A percentile compares a stretch with the other conserved stretches of the same genome.
These are phyloP conservation scores for Mesochorus sp. DNA, from an alignment of 2,888 invertebrate genomes.

Conservation along the genomic window DNA sequence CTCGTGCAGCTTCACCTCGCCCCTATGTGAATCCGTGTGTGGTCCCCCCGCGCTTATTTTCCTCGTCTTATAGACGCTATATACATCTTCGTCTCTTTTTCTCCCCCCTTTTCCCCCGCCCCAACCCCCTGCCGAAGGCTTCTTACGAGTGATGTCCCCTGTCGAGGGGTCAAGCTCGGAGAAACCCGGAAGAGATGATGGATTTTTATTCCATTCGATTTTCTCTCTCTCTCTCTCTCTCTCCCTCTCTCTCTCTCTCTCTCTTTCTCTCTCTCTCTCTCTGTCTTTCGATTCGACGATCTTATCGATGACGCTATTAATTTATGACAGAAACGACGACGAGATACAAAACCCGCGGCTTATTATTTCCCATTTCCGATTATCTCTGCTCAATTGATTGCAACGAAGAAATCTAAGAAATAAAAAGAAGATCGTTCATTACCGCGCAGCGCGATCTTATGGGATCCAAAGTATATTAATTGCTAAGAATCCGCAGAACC, in stretches of 20 bases:
- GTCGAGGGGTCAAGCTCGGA: slow-evolving; percentile 53
- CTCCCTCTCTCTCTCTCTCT: not conserved
- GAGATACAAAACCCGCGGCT: too few species aligned
- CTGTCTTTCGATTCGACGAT: slow-evolving; percentile 8
- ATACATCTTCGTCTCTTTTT: slow-evolving; percentile 8
- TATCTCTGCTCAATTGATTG: too few species aligned
- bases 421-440: not conserved
- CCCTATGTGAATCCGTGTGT: slow-evolving; percentile 63
- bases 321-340: slow-evolving; percentile 11
- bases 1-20: slow-evolving; percentile 69
- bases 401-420: not conserved
- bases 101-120: not conserved
- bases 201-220: slow-evolving; percentile 32
- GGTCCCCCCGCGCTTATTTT: slow-evolving; percentile 49
- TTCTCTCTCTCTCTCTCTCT: not conserved
- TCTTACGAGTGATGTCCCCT: slow-evolving; percentile 52
- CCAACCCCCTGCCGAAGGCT: slow-evolving; percentile 16
- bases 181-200: slow-evolving; percentile 58
- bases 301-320: slow-evolving; percentile 35
- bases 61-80: slow-evolving; percentile 32
- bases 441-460: not conserved
- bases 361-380: too few species aligned
- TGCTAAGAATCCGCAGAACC: too few species aligned
- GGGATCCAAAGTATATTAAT: too few species aligned
- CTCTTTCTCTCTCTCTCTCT: slow-evolving; percentile 4